Evolutionary conservation across 2,888 invertebrate species (phyloP), one percentile per base, ranked within the genome.

Genomic region (Hyposoter didymator): DNA sequence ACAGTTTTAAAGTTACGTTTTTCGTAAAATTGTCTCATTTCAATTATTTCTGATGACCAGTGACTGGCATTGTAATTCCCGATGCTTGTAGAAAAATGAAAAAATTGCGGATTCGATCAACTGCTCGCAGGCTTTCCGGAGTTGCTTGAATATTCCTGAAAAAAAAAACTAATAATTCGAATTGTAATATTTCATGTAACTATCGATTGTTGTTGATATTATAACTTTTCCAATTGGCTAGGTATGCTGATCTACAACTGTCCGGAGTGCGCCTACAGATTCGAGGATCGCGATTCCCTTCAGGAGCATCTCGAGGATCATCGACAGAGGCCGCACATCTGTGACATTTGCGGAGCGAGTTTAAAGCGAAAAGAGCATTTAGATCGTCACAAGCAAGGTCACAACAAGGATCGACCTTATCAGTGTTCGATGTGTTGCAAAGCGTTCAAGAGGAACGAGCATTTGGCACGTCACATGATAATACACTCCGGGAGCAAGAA

Each of bases 401-500:
- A 97, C 94, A 97, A 97, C 93, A 97, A 97, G 2, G 97, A 97
- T 93, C 95, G 97, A 90, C 97, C 97, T 62, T 97, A 96, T 93
- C 96, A 97, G 78, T 97, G 97, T 94, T 95, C 95, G 78, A 96
- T 97, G 83, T 97, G 97, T 90, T 95, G 96, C 93, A 97, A 97
- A 94, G 96, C 96, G 6, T 97, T 97, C 94, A 97, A 97, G 93
- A 95, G 97, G 49, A 96, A 97, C 90, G 97, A 97, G 91, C 97
- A 97, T 90, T 95, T 97, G 90, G 97, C 97, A 92, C 95, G 97
- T 87, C 97, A 97, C 94, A 96, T 96, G 92, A 97, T 97, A 89
- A 97, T 97, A 91, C 97, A 97, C 94, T 97, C 97, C 52, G 97
- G 97, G 66, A 96, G 97, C 93, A 97, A 97, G 94, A 97, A 96